Conservation (phyloP, 2,113 vertebrate species). For the Oxyura jamaicensis region DNA sequence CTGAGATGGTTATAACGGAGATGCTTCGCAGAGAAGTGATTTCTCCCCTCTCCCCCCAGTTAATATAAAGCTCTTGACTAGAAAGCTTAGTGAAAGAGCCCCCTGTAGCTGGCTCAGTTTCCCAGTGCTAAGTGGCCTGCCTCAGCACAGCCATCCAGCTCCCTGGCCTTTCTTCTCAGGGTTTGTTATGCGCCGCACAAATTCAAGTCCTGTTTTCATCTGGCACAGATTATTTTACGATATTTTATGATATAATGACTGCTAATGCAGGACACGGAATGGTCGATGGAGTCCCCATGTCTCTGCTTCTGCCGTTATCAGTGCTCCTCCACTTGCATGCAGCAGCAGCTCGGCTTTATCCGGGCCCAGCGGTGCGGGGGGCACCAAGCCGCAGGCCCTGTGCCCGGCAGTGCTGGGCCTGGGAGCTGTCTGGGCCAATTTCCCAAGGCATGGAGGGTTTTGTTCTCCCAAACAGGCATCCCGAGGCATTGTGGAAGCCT, state of each 20-base stretch:
- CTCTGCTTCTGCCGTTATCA: neutral
- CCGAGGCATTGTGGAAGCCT: conserved; percentile 37
- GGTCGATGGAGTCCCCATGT: no score
- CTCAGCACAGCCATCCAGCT: neutral
- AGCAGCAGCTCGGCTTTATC: neutral
- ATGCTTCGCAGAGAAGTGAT: neutral
- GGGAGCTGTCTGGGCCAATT: neutral
- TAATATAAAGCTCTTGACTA: neutral
- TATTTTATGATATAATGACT: neutral
- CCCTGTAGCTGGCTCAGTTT: neutral
- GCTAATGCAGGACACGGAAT: neutral
- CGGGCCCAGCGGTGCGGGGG: neutral
- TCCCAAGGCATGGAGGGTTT: conserved; percentile 22
- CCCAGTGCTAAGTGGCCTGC: neutral
- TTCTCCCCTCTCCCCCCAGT: neutral
- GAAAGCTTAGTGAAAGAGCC: neutral
- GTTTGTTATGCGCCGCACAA: neutral
- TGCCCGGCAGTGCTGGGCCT: neutral
- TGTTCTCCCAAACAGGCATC: conserved; percentile 42
- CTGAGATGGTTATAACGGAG: neutral
- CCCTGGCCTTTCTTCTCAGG: neutral
- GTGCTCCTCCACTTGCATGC: neutral
- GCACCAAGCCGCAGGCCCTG: neutral
- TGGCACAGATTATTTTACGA: neutral
- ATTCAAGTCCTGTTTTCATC: neutral